Conservation (phyloP, 2,888 invertebrate species). For the Rhamnusium bicolor region DNA sequence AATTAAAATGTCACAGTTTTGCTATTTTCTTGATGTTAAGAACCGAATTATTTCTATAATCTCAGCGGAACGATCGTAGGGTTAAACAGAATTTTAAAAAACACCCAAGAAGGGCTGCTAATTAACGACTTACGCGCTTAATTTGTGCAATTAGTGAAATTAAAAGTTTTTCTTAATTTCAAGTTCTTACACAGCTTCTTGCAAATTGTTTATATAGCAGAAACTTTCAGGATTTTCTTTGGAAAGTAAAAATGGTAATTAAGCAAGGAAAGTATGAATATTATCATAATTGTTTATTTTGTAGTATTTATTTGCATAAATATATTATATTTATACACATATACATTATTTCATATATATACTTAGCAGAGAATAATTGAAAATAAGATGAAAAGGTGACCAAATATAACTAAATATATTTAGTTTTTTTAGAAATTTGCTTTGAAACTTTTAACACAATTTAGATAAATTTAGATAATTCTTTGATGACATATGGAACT, state of each 20-base stretch:
- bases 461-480: too few relatives aligned
- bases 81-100: background rate
- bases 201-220: constrained; percentile 9
- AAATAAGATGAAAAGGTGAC: too few relatives aligned
- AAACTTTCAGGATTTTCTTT: background rate
- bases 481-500: too few relatives aligned
- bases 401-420: too few relatives aligned
- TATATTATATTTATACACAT: too few relatives aligned
- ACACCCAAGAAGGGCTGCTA: background rate
- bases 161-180: constrained; percentile 22
- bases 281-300: too few relatives aligned
- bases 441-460: too few relatives aligned
- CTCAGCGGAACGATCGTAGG: background rate
- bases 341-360: too few relatives aligned
- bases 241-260: background rate
- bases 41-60: constrained; percentile 9
- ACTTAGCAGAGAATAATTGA: too few relatives aligned
- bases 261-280: background rate
- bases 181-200: constrained; percentile 5
- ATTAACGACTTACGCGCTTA: constrained; percentile 19
- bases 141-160: constrained; percentile 23
- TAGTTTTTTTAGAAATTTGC: too few relatives aligned
- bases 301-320: too few relatives aligned
- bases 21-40: background rate
- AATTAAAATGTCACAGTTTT: background rate